Evolutionary conservation across 2,888 invertebrate species (phyloP).

Genomic region (Pardosa pseudoannulata): DNA sequence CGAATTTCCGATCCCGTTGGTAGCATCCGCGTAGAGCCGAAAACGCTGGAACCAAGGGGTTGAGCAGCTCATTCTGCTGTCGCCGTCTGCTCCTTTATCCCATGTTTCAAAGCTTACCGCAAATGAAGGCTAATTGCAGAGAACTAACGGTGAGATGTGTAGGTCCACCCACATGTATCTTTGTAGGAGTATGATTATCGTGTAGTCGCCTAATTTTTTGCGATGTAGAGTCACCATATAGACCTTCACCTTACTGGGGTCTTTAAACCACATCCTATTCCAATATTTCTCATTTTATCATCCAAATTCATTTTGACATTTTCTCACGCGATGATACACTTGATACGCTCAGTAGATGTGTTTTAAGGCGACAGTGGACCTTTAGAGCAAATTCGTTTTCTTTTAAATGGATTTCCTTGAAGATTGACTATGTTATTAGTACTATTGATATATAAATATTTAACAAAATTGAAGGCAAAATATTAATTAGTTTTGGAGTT

Average conservation of each 20-base stretch:
- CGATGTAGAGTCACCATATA: neutral
- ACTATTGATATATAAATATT: no score
- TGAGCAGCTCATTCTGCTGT: neutral
- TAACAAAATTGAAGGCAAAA: no score
- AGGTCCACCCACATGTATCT: slow-evolving; percentile 3
- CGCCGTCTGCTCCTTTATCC: neutral
- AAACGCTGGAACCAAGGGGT: neutral
- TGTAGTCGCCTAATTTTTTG: neutral
- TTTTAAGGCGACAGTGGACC: no score
- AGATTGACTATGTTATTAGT: no score
- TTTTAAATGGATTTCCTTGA: no score
- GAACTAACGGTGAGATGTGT: neutral
- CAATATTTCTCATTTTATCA: no score
- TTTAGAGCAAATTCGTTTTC: no score
- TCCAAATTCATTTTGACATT: no score
- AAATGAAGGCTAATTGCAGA: neutral
- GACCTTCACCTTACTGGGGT: neutral
- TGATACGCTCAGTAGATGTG: no score
- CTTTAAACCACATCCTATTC: neutral
- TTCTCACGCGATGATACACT: no score
- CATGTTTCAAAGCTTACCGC: neutral
- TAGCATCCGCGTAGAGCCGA: neutral
- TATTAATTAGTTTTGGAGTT: no score
- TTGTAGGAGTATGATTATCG: neutral
- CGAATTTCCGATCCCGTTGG: neutral